Conservation (phyloP, 2,888 invertebrate species). For the Hoplodrina blanda region DNA sequence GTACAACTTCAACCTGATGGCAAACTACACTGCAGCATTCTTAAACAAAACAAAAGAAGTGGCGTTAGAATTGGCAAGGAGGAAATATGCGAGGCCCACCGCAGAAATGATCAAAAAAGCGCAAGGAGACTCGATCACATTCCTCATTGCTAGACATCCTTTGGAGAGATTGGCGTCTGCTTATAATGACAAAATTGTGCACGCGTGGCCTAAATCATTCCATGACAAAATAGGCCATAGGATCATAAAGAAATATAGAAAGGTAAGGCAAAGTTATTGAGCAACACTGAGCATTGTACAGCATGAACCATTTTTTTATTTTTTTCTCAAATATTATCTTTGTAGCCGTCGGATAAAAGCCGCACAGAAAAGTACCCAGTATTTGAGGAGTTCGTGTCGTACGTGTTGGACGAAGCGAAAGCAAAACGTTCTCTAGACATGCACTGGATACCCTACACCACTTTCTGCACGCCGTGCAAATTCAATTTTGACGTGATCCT, state of each 20-base stretch:
- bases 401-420: conserved; percentile 93
- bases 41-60: conserved; percentile 94
- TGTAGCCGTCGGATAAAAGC: conserved; percentile 67
- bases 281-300: neutral
- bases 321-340: conserved; percentile 14
- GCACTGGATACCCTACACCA: conserved; percentile 96
- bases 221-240: conserved; percentile 95
- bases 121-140: conserved; percentile 94
- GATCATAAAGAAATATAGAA: conserved; percentile 94
- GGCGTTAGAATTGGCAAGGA: conserved; percentile 94
- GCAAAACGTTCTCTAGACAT: conserved; percentile 93
- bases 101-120: conserved; percentile 93
- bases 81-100: conserved; percentile 94
- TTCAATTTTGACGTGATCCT: conserved; percentile 95
- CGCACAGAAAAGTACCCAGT: conserved; percentile 92
- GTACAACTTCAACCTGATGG: conserved; percentile 97
- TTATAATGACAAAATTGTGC: conserved; percentile 96
- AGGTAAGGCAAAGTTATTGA: conserved; percentile 78
- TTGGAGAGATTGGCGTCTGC: conserved; percentile 95
- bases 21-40: conserved; percentile 95
- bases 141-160: conserved; percentile 95
- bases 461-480: conserved; percentile 96
- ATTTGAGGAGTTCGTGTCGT: conserved; percentile 95
- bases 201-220: conserved; percentile 95
- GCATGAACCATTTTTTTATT: neutral